A percentile compares a stretch with the other conserved stretches of the same genome.
These are phyloP conservation scores for Nasonia oneida DNA, from an alignment of 2,888 invertebrate genomes.

Conservation along the genomic window DNA sequence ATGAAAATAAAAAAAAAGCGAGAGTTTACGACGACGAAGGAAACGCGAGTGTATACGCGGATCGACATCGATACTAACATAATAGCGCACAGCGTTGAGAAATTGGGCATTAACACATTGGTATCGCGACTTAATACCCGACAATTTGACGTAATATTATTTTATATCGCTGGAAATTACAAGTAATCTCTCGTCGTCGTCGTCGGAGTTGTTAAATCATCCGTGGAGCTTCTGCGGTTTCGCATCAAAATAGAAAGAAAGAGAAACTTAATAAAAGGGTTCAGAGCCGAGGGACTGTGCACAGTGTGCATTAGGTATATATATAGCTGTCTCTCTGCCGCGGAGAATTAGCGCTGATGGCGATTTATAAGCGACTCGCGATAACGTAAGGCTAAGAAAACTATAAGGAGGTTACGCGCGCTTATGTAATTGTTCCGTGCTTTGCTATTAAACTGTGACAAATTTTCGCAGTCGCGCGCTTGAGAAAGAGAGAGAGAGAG, in stretches of 20 bases:
- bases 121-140: constrained; percentile 10
- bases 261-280: constrained; percentile 59
- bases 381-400: background rate
- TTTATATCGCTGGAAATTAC: constrained; percentile 43
- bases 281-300: background rate
- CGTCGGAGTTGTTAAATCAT: constrained; percentile 52
- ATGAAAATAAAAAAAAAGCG: background rate
- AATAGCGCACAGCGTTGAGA: background rate
- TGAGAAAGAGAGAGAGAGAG: background rate
- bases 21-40: background rate
- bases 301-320: too few species aligned
- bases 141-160: constrained; percentile 45
- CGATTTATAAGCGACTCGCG: constrained; percentile 10
- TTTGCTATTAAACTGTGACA: constrained; percentile 55
- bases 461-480: constrained; percentile 26
- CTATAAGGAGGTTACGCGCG: constrained; percentile 18
- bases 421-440: constrained; percentile 47
- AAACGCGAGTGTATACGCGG: background rate
- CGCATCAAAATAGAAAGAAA: constrained; percentile 45
- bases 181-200: constrained; percentile 28
- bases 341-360: constrained; percentile 1
- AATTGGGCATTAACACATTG: constrained; percentile 26
- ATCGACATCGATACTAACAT: background rate
- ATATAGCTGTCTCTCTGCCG: background rate
- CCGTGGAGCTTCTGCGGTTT: constrained; percentile 47